Conservation (phyloP, 2,113 vertebrate genomes). For the Holacanthus passer region DNA sequence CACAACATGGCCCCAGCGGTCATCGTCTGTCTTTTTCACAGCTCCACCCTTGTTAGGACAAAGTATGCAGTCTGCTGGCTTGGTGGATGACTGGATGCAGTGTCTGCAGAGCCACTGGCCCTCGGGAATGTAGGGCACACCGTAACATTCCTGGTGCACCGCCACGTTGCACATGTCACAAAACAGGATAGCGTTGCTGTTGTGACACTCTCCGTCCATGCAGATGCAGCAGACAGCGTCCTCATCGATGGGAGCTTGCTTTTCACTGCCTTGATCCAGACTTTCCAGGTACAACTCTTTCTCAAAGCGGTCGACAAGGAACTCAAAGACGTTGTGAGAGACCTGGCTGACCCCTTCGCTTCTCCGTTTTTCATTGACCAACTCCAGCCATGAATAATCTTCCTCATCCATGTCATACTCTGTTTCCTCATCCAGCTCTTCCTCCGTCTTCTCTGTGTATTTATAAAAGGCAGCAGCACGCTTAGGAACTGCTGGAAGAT, state of each 20-base stretch:
- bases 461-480: conserved; percentile 90
- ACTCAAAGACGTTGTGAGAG: conserved; percentile 96
- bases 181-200: conserved; percentile 97
- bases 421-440: conserved; percentile 96
- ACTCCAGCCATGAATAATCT: conserved; percentile 96
- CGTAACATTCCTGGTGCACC: conserved; percentile 99
- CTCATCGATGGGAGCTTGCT: conserved; percentile 91
- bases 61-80: conserved; percentile 92
- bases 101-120: conserved; percentile 98
- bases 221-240: conserved; percentile 98
- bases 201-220: conserved; percentile 95
- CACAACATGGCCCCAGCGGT: conserved; percentile 97
- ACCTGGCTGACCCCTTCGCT: conserved; percentile 92
- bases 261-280: conserved; percentile 90
- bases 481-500: conserved; percentile 91
- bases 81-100: conserved; percentile 92
- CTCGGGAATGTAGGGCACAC: conserved; percentile 98
- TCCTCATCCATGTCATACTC: conserved; percentile 99
- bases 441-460: conserved; percentile 92
- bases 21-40: conserved; percentile 97
- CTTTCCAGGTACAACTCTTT: conserved; percentile 94
- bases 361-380: conserved; percentile 93
- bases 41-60: conserved; percentile 97
- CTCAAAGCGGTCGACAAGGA: conserved; percentile 96
- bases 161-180: conserved; percentile 96